Conservation (phyloP, 53 echinoderm and acorn worm species). For the Holothuria scabra region DNA sequence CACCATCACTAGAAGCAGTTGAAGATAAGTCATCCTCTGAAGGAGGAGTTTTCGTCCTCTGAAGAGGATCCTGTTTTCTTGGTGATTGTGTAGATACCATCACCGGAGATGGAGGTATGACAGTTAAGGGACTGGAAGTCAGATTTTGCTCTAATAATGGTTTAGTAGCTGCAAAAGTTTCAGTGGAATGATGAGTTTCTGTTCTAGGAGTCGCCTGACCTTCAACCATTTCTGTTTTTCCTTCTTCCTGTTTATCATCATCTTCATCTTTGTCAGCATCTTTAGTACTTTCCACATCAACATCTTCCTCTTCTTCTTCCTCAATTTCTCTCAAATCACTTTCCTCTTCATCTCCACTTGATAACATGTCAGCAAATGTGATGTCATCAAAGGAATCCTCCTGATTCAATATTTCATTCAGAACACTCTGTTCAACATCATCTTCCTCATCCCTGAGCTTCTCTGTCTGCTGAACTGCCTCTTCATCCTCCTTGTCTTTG, state of each 20-base stretch:
- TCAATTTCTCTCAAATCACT: not conserved
- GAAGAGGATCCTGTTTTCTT: too few species aligned
- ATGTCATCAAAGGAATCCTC: conserved; percentile 43
- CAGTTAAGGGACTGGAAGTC: not conserved
- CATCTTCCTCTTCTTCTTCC: not conserved
- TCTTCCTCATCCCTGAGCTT: conserved; percentile 15
- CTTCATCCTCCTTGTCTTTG: conserved; percentile 12
- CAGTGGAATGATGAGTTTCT: not conserved
- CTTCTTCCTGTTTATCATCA: not conserved
- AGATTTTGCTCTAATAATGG: too few species aligned
- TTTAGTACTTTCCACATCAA: not conserved
- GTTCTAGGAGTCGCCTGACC: too few species aligned
- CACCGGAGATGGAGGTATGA: conserved; percentile 17
- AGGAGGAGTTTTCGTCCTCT: not conserved
- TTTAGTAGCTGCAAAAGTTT: not conserved
- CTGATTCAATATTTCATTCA: conserved; percentile 35
- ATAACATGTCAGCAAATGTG: conserved; percentile 38
- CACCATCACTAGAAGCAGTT: not conserved
- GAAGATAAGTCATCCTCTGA: not conserved
- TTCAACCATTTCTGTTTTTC: not conserved
- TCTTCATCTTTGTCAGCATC: not conserved
- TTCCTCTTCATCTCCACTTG: conserved; percentile 29
- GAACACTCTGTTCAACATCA: conserved; percentile 23
- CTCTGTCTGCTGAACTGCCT: not conserved
- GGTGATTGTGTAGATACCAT: conserved; percentile 1